Conservation (phyloP, 2,888 invertebrate species). For the Polymixis lichenea region DNA sequence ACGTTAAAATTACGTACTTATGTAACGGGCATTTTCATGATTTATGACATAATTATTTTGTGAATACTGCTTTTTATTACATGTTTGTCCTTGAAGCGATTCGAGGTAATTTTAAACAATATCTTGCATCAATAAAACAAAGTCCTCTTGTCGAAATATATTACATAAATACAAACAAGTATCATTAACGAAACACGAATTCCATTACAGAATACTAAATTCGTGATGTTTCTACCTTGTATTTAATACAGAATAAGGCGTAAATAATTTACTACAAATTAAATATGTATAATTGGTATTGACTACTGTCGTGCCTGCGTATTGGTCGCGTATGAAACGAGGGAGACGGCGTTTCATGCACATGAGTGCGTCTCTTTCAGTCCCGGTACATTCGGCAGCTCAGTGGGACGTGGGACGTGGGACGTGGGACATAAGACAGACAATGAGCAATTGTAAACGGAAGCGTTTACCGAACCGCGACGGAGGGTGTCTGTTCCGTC, state of each 20-base stretch:
- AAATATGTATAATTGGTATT: constrained; percentile 46
- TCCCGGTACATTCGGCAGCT: constrained; percentile 51
- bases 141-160: neutral
- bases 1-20: constrained; percentile 10
- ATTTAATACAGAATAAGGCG: constrained; percentile 28
- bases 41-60: constrained; percentile 34
- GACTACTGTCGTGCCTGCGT: constrained; percentile 35
- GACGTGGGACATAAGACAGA: constrained; percentile 60
- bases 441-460: constrained; percentile 71
- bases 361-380: constrained; percentile 62
- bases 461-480: constrained; percentile 64
- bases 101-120: neutral
- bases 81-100: constrained; percentile 9
- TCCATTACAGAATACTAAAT: constrained; percentile 40
- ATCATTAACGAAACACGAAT: constrained; percentile 39
- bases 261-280: constrained; percentile 54
- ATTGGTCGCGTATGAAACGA: constrained; percentile 50
- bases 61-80: constrained; percentile 14
- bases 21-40: constrained; percentile 21
- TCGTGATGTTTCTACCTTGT: constrained; percentile 33
- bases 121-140: neutral
- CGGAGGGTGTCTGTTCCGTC: constrained; percentile 42
- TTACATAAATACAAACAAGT: constrained; percentile 9
- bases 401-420: constrained; percentile 57
- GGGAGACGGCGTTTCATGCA: constrained; percentile 52